Evolutionary conservation across 2,797 vertebrate genomes (phyloP), one percentile per base, ranked within the genome.

Genomic region (Scleropages formosus): DNA sequence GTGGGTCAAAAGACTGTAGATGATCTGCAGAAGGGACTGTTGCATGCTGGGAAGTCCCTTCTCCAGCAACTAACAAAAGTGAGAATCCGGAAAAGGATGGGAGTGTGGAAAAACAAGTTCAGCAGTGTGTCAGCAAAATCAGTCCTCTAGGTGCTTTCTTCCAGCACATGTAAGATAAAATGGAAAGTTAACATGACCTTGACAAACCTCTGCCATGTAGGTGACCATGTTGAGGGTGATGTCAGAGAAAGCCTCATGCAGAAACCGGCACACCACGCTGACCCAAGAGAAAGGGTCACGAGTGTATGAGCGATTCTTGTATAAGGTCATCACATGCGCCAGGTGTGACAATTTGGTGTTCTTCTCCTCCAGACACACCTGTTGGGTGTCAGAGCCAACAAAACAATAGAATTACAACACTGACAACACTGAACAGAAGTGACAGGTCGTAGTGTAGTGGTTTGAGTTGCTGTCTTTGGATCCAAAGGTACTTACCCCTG

Each of bases 321-420:
- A 99, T 62, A 99, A 93, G 13, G 96, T 98, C 97, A 99, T 99
- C 59, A 99, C 98, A 16, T 99, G 98, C 11, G 97, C 98, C 80
- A 99, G 86, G 79, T 99, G 97, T 31, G 96, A 98, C 7, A 99
- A 89, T 81, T 99, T 99, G 16, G 96, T 94, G 78, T 97, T 94
- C 86, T 97, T 99, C 85, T 98, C 98, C 86, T 92, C 93, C 84
- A 99, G 85, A 88, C 98, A 99, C 82, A 98, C 98, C 98, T 99
- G 88, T 77, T 27, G 74, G n/a, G 1, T n/a, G 44, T 39, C 22
- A 13, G 15, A 58, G n/a, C 53, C 74, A 7, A 73, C 31, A 59
- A 3, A n/a, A 58, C 24, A 68, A 26, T 31, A 10, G 26, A 20
- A 7, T 64, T 12, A 27, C 12, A 27, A 0, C 62, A 64, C 6